A percentile compares a stretch with the other conserved stretches of the same genome.
Conservation (phyloP, 2,888 invertebrate genomes). For the Chymomyza amoena region DNA sequence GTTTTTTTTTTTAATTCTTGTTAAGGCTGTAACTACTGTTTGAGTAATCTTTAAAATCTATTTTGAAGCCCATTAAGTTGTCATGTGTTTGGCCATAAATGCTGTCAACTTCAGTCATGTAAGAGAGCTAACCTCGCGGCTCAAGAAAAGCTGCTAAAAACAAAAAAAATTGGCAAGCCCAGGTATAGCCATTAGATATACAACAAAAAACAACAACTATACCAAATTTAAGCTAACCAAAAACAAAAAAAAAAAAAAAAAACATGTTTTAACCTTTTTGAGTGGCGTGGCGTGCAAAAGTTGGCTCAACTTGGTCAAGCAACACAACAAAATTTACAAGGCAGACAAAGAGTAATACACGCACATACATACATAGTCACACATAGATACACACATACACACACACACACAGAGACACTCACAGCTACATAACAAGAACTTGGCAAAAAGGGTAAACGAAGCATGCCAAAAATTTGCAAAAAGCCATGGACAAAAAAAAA, state of each 20-base stretch:
- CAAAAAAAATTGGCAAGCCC: background rate
- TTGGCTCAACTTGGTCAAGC: slow-evolving; percentile 53
- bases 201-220: background rate
- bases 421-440: slow-evolving; percentile 46
- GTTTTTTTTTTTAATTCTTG: background rate
- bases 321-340: slow-evolving; percentile 61
- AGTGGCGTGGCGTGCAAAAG: slow-evolving; percentile 53
- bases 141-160: background rate
- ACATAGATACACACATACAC: slow-evolving; percentile 20
- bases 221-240: background rate
- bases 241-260: slow-evolving; percentile 22
- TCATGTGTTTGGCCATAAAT: background rate
- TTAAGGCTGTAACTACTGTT: slow-evolving; percentile 1
- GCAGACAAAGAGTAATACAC: slow-evolving; percentile 42
- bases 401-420: slow-evolving; percentile 34
- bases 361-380: background rate
- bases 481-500: slow-evolving; percentile 38
- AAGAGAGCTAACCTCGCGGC: background rate
- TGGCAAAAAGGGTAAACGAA: slow-evolving; percentile 64
- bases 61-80: background rate
- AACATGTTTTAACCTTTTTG: slow-evolving; percentile 72
- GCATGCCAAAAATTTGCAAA: slow-evolving; percentile 69
- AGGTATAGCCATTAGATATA: slow-evolving; percentile 1
- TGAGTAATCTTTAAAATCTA: background rate
- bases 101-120: background rate